Percentiles rank a stretch among this genome's conserved stretches.
phyloP scores from a whole-genome alignment of 2,888 invertebrate genomes.

The Rotaria magnacalcarata region DNA sequence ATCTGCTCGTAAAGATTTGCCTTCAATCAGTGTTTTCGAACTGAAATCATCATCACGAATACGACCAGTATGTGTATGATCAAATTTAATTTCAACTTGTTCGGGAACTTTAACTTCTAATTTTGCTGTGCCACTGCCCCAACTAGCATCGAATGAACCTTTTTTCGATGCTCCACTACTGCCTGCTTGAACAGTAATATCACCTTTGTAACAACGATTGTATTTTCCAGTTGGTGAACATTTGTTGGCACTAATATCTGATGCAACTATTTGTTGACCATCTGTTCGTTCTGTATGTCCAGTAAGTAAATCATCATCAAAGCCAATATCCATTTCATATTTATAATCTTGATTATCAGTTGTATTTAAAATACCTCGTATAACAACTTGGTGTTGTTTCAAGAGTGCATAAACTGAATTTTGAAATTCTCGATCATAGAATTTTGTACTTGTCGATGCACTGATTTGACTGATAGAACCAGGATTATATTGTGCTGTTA shows the following conservation, averaged over 20 bases:
- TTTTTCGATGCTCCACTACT: neutral
- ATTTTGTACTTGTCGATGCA: no score
- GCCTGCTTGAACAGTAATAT: neutral
- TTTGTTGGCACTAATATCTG: neutral
- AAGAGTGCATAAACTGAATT: neutral
- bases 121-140: neutral
- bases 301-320: neutral
- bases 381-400: neutral
- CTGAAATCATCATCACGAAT: conserved; percentile 5
- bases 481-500: neutral
- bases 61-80: conserved; percentile 17
- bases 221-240: neutral
- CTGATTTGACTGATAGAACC: neutral
- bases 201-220: conserved; percentile 3
- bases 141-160: conserved; percentile 23
- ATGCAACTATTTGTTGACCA: neutral
- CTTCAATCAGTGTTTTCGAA: conserved; percentile 6
- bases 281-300: conserved; percentile 26
- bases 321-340: conserved; percentile 2
- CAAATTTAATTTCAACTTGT: neutral
- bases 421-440: conserved; percentile 17
- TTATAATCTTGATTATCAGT: neutral
- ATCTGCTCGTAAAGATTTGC: neutral
- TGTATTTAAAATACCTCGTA: neutral
- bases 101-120: neutral